Evolutionary conservation across 2,113 vertebrate species (phyloP), one percentile per base, ranked within the genome.

Genomic region (Nothoprocta perdicaria): DNA sequence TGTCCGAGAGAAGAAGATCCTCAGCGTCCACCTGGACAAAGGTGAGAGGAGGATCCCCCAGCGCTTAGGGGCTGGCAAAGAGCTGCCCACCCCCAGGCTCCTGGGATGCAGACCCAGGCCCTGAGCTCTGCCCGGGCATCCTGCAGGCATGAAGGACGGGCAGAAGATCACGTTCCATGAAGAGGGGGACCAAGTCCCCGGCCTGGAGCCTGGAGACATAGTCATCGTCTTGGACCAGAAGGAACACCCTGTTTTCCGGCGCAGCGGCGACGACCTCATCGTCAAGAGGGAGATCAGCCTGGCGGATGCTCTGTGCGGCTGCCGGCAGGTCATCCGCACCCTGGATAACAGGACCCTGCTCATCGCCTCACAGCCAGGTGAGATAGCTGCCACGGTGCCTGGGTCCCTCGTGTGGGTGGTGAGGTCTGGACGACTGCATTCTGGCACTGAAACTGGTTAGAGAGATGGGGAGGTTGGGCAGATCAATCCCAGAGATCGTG

Each of bases 81-180:
- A 48, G 21, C 52, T 52, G 50, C 52, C 24, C 6, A 23, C 11
- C 23, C 22, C 12, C 21, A 5, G 29, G 11, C 16, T 53, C 50
- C 29, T 6, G n/a, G 22, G 50, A 38, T 3, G 16, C 11, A 46
- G 15, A 29, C 27, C 53, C 53, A 31, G 48, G 10, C 40, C 6
- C 62, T 69, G 63, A 86, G 12, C 55, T 15, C 6, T 4, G 23
- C 12, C 26, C 2, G 0, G 1, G 0, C 12, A 2, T 43, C 43
- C 40, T 1, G 0, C 90, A 97, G 97, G 97, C 8, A 97, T 97
- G 97, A 97, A 97, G 69, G 96, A 96, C 0, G 86, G 96, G 58
- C 97, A 97, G 94, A 97, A 96, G 57, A 95, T 97, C 89, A 97
- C 96, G 2, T 97, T 97, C 77, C 97, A 97, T 0, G 94, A 95